Base-by-base conservation (phyloP, 2,797 vertebrate genomes). In the Manis crassicaudata region DNA sequence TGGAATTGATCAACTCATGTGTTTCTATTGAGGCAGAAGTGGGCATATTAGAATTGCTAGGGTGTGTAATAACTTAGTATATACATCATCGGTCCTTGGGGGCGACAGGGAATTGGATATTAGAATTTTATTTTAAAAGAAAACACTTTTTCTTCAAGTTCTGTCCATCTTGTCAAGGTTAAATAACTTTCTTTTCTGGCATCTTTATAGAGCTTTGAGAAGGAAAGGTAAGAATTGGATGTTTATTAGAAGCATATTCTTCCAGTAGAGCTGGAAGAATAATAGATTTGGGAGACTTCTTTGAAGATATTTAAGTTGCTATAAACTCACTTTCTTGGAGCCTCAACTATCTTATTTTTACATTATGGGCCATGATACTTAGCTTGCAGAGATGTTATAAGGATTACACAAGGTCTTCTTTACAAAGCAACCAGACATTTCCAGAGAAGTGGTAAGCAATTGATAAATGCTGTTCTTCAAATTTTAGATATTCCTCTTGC, bases 1-100 rank as follows among this genome's bases (percentile, higher is more conserved):
- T 97, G 56, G 96, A 98, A 98, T 98, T 98, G 97, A 98, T 98
- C 97, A 98, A 91, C 92, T 97, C 90, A 2, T 81, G 83, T 97
- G 90, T 97, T 99, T 97, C 97, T 98, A 98, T 97, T 93, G 83
- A 98, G 50, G 92, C 87, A 95, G 54, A 95, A 96, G 90, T 3
- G 97, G 83, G 96, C 40, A 81, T 90, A 96, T 96, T 96, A 98
- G 96, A 98, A 97, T 92, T 97, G 63, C 84, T 97, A 97, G 96
- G 60, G 35, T 98, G 52, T 97, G 20, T 98, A 97, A 97, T 97
- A 98, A 97, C 92, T 96, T 96, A 92, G 93, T 87, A 87, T 87
- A 87, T 79, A 96, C 72, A 97, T 93, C 96, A 97, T 92, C 86
- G 37, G 72, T 97, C 80, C 92, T 98, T 93, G 79, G 13, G 7